Conservation (phyloP, 2,113 vertebrate species). For the Calypte anna region DNA sequence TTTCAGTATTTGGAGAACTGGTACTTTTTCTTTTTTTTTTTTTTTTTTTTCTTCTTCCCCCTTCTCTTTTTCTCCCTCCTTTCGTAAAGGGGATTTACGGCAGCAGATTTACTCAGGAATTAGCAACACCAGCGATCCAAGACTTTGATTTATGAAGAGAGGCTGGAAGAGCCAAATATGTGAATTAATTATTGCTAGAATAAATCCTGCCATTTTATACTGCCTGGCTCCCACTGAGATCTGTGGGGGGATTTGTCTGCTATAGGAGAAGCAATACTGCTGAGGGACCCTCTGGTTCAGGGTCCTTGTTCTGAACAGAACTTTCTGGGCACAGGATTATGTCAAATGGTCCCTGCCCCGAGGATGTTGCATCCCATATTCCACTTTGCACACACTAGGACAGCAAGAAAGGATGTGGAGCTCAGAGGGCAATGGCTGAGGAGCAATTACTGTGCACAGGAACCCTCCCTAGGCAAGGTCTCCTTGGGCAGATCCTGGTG, state of each 20-base stretch:
- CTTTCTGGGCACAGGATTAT: background rate
- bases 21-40: background rate
- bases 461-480: background rate
- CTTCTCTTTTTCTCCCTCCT: background rate
- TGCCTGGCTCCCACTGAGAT: background rate
- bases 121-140: background rate
- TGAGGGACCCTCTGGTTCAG: background rate
- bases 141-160: slow-evolving; percentile 40
- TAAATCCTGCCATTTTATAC: slow-evolving; percentile 35
- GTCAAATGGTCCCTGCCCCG: background rate
- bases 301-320: background rate
- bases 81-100: slow-evolving; percentile 38
- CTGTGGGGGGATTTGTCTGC: background rate
- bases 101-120: slow-evolving; percentile 58
- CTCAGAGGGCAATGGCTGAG: background rate
- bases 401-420: background rate
- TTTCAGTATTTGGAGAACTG: slow-evolving; percentile 55
- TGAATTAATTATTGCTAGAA: slow-evolving; percentile 39
- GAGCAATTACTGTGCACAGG: background rate
- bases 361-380: background rate
- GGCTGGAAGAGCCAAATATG: slow-evolving; percentile 40
- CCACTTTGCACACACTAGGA: background rate
- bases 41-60: background rate
- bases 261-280: background rate
- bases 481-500: background rate